Evolutionary conservation across 1,140 invertebrate species (phyloP).

Genomic region (Magallana ariakensis): DNA sequence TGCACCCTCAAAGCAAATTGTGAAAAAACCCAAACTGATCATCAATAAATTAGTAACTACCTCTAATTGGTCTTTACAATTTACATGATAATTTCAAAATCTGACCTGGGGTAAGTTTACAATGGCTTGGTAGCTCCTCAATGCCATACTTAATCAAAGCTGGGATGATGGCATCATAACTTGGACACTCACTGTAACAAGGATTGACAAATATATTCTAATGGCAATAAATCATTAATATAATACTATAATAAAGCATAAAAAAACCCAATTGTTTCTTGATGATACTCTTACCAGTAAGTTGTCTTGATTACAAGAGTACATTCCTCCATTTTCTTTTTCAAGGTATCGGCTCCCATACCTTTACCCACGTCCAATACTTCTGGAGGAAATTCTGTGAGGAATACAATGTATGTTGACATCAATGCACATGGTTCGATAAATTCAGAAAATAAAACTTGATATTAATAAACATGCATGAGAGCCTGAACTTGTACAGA

Average conservation of each 20-base stretch:
- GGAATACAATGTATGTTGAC: constrained; percentile 41
- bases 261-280: neutral
- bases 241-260: neutral
- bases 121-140: constrained; percentile 88
- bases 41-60: too few relatives aligned
- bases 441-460: too few relatives aligned
- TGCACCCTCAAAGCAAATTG: too few relatives aligned
- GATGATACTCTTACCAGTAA: constrained; percentile 87
- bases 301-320: constrained; percentile 93
- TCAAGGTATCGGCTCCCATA: constrained; percentile 86
- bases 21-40: too few relatives aligned
- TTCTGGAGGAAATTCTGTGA: constrained; percentile 85
- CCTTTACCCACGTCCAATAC: constrained; percentile 79
- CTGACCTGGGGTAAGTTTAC: constrained; percentile 91
- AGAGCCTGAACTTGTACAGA: too few relatives aligned
- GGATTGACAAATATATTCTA: neutral
- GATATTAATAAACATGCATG: too few relatives aligned
- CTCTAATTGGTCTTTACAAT: too few relatives aligned
- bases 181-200: constrained; percentile 92
- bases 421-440: too few relatives aligned
- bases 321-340: constrained; percentile 89
- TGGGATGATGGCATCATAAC: constrained; percentile 93
- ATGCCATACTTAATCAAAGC: constrained; percentile 90
- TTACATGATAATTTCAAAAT: too few relatives aligned
- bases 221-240: too few relatives aligned